phyloP scores from a whole-genome alignment of 2,113 vertebrate species.

The Nothoprocta perdicaria region DNA sequence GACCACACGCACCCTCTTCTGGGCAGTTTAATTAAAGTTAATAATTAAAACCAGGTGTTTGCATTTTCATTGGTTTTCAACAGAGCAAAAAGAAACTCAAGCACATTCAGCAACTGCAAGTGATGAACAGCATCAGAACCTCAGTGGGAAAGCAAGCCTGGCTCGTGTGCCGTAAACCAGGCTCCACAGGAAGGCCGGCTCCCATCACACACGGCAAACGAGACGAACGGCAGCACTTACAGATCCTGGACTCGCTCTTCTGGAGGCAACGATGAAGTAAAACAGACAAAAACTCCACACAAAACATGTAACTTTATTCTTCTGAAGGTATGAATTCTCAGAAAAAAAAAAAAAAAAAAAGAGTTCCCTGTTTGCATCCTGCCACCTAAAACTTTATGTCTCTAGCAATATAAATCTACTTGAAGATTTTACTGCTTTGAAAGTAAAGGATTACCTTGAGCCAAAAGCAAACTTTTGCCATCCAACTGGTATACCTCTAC shows the following conservation, averaged over 20 bases:
- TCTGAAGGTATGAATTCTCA: neutral
- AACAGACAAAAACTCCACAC: neutral
- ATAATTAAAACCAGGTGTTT: conserved; percentile 22
- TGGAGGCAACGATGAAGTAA: neutral
- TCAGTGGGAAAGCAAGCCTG: neutral
- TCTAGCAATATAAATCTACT: neutral
- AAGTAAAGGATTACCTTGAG: accelerated
- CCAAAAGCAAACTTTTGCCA: neutral
- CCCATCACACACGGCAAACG: no score
- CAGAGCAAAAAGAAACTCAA: neutral
- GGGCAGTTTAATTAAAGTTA: conserved; percentile 37
- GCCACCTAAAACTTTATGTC: neutral
- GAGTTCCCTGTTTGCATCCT: neutral
- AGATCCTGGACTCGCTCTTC: neutral
- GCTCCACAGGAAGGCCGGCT: no score
- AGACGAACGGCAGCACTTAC: neutral
- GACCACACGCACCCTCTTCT: accelerated
- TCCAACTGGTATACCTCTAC: neutral
- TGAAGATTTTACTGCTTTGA: neutral
- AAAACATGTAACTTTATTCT: neutral
- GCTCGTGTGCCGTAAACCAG: neutral
- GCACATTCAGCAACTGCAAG: neutral
- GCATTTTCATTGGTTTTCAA: conserved; percentile 48
- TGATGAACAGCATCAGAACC: neutral
- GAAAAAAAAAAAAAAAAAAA: no score